phyloP scores from a whole-genome alignment of 2,113 vertebrate species.

The Corythornis vintsioides region DNA sequence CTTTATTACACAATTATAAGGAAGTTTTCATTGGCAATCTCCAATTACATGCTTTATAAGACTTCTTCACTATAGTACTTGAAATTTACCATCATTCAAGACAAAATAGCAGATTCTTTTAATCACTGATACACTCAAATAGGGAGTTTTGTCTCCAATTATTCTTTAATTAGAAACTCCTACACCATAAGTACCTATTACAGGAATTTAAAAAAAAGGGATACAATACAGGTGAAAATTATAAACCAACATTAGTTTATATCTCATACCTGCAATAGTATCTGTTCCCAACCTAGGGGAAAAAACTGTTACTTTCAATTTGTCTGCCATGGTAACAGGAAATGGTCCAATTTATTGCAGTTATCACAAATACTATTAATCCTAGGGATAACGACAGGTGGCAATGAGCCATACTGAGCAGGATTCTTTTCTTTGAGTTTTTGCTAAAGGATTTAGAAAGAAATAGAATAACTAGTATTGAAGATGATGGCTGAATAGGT shows the following conservation, averaged over 20 bases:
- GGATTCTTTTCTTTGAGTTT: constrained; percentile 10
- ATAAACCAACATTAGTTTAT: neutral
- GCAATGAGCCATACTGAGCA: neutral
- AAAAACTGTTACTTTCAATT: constrained; percentile 30
- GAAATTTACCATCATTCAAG: neutral
- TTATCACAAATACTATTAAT: constrained; percentile 56
- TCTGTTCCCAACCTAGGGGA: neutral
- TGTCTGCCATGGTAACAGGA: constrained; percentile 61
- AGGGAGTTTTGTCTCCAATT: neutral
- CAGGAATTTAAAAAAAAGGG: neutral
- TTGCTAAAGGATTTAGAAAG: neutral
- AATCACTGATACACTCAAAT: neutral
- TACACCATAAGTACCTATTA: neutral
- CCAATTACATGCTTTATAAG: neutral
- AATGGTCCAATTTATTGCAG: constrained; percentile 43
- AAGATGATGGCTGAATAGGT: neutral
- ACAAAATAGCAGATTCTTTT: neutral
- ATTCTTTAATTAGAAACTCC: neutral
- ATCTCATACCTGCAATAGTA: neutral
- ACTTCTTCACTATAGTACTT: neutral
- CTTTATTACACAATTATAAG: neutral
- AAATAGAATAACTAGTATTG: neutral
- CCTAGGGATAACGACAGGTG: neutral
- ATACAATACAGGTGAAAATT: neutral
- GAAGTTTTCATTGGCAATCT: neutral